Evolutionary conservation across 2,113 vertebrate genomes (phyloP).

Genomic region (Probosciger aterrimus): DNA sequence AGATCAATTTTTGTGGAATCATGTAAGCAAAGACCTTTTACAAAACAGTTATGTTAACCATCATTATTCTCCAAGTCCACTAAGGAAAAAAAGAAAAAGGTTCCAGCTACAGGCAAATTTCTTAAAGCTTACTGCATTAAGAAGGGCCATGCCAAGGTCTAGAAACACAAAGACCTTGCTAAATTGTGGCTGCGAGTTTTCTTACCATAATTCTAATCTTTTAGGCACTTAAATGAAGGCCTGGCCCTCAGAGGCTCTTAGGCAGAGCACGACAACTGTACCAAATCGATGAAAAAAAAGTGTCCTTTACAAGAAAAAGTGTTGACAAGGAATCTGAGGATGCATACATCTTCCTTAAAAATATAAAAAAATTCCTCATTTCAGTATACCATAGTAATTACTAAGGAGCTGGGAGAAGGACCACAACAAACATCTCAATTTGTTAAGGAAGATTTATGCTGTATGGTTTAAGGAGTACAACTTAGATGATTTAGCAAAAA

Average conservation of each 20-base stretch:
- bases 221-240: not conserved
- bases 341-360: not conserved
- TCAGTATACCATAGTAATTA: not conserved
- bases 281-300: not conserved
- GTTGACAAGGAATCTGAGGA: not conserved
- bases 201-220: not conserved
- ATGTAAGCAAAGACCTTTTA: not conserved
- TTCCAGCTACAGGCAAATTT: not conserved
- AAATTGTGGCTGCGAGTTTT: not conserved
- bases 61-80: not conserved
- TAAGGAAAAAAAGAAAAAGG: not conserved
- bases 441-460: not conserved
- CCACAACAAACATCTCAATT: not conserved
- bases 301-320: not conserved
- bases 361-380: not conserved
- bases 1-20: not conserved
- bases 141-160: not conserved
- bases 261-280: not conserved
- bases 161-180: not conserved
- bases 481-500: not conserved
- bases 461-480: not conserved
- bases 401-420: not conserved
- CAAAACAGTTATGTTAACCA: not conserved
- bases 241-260: not conserved
- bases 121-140: not conserved